Conservation (phyloP, 2,113 vertebrate species). For the Cichladusa arquata region DNA sequence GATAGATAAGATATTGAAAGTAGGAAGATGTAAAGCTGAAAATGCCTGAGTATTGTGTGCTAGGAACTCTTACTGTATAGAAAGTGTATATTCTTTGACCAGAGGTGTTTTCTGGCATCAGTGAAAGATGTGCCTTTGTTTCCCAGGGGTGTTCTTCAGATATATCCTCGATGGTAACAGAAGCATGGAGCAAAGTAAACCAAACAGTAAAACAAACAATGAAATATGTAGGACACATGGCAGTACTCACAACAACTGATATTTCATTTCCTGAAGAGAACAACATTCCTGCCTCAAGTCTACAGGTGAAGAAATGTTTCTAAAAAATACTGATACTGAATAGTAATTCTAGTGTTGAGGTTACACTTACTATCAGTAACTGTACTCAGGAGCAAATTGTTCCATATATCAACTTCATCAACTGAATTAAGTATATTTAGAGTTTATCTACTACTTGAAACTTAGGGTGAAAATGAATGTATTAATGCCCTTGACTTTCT, state of each 20-base stretch:
- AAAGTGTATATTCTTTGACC: background rate
- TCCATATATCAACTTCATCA: background rate
- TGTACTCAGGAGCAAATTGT: background rate
- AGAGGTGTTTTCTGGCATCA: background rate
- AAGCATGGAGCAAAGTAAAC: slow-evolving; percentile 80
- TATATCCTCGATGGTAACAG: slow-evolving; percentile 89
- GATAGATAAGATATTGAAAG: background rate
- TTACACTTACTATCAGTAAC: background rate
- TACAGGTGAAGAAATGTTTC: slow-evolving; percentile 60
- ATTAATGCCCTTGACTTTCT: background rate
- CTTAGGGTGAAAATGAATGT: background rate
- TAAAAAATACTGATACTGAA: background rate
- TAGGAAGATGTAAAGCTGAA: background rate
- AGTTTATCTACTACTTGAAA: background rate
- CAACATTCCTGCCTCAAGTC: slow-evolving; percentile 40
- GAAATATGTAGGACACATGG: slow-evolving; percentile 74
- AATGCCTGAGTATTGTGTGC: background rate
- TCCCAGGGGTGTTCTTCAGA: slow-evolving; percentile 91
- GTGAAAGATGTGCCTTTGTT: background rate
- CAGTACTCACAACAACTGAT: slow-evolving; percentile 71
- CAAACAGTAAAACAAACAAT: slow-evolving; percentile 72
- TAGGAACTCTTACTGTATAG: background rate
- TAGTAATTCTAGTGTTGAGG: background rate
- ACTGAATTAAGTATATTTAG: background rate
- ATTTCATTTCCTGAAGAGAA: slow-evolving; percentile 66